Conservation (phyloP, 2,113 vertebrate genomes). For the Archilochus colubris region DNA sequence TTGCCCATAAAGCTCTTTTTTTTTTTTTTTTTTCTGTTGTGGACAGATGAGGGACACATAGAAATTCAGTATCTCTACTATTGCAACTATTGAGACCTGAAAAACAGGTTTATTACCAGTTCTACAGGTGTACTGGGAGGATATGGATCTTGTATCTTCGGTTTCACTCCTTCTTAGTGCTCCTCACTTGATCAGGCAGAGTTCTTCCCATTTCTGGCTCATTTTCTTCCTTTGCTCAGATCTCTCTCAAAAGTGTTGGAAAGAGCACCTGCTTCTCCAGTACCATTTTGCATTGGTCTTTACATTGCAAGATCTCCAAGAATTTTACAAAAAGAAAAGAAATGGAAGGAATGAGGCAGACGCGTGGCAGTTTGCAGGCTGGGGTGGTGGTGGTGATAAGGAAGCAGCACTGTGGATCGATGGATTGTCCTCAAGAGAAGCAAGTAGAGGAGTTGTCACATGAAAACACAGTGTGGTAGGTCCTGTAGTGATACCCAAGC, state of each 20-base stretch:
- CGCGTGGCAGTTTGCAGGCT: neutral
- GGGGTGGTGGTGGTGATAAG: rapidly evolving
- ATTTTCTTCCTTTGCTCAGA: neutral
- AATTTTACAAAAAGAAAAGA: neutral
- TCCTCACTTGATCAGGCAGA: neutral
- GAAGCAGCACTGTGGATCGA: neutral
- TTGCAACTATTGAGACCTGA: neutral
- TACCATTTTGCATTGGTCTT: neutral
- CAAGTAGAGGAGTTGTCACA: neutral
- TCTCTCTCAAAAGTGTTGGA: neutral
- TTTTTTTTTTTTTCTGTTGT: neutral
- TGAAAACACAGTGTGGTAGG: neutral
- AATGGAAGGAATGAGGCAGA: neutral
- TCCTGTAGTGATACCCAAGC: neutral
- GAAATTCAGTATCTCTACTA: neutral
- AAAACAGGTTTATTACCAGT: constrained; percentile 4
- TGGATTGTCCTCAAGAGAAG: neutral
- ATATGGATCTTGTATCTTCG: neutral
- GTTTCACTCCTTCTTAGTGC: neutral
- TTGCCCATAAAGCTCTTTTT: neutral
- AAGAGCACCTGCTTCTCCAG: neutral
- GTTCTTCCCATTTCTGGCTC: neutral
- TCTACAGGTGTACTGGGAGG: neutral
- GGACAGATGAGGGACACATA: neutral
- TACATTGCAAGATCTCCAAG: neutral